These are phyloP conservation scores for Chironomus tentans DNA, from an alignment of 2,888 invertebrate genomes.

Conservation along the genomic window DNA sequence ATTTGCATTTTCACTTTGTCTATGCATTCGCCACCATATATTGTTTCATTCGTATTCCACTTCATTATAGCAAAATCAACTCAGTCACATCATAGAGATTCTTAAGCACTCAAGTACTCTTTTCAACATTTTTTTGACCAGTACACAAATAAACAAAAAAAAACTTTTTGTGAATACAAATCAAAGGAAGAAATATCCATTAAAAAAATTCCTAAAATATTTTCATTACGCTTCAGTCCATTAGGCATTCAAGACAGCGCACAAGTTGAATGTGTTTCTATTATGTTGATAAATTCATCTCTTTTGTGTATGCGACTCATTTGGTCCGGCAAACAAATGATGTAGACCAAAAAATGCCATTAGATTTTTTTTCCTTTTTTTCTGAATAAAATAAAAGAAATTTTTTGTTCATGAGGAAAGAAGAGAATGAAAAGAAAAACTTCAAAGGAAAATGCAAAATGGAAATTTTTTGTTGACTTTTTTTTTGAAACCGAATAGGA, in stretches of 20 bases:
- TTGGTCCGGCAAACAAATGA: background rate
- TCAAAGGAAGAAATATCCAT: background rate
- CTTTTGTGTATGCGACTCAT: background rate
- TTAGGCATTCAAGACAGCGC: constrained; percentile 2
- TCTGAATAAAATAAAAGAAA: background rate
- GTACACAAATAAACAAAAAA: background rate
- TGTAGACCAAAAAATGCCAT: constrained; percentile 1
- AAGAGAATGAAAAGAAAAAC: background rate
- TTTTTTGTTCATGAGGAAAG: too few species aligned
- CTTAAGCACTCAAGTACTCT: too few species aligned
- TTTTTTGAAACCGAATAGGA: too few species aligned
- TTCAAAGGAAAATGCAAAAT: background rate
- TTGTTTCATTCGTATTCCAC: too few species aligned
- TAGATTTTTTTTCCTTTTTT: background rate
- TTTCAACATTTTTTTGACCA: background rate
- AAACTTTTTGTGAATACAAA: background rate
- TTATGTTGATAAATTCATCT: background rate
- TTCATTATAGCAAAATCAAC: too few species aligned
- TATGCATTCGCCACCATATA: too few species aligned
- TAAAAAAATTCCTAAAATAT: background rate
- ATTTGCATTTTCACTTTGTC: too few species aligned
- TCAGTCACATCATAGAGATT: too few species aligned
- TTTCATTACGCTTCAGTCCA: background rate
- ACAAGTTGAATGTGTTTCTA: background rate
- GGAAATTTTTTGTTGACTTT: too few species aligned